Base-by-base conservation (phyloP, 1,140 invertebrate genomes). In the Halictus rubicundus region DNA sequence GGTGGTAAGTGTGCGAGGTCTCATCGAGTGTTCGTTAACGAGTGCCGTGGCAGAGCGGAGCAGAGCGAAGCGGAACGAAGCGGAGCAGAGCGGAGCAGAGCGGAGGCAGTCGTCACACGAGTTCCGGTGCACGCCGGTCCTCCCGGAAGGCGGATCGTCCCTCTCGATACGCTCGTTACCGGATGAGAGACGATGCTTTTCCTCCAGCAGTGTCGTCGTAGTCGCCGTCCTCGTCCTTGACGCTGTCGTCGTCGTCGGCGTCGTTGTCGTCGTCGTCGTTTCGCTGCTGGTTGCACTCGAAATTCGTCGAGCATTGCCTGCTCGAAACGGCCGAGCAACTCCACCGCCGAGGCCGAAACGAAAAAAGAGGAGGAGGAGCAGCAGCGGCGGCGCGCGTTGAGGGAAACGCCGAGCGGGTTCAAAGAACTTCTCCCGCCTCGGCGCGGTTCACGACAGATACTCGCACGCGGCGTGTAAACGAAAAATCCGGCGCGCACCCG, bases 1-100 rank as follows among this genome's bases (percentile, higher is more conserved):
- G 37, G 54, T 10, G 52, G 10, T 49, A 60, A 74, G 60, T 42
- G 78, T 16, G 49, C 68, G 19, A n/a, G 54, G 63, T 79, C 54
- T 52, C 63, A 74, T 74, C 63, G 70, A 73, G 70, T 61, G 39
- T 68, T 74, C 54, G 78, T 79, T 79, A 79, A 79, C 78, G 78
- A 74, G 63, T 73, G 37, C 8, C 61, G 49, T 46, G 77, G 46
- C 32, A 61, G 27, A 70, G 54, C 32, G 69, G 32, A 70, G 54
- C 21, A 7, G 8, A 61, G 25, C 61, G 52, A 19, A 70, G 54
- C 32, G 69, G 32, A 70, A 21, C 21, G 6, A 8, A 61, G 25
- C 61, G 52, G n/a, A 19, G 46, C 32, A 61, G 27, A 70, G 54
- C 32, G 69, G 32, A 70, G 54, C 21, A 7, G 8, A 61, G 25